Base-by-base conservation (phyloP, 1,140 invertebrate genomes). In the Drosophila nikananu region DNA sequence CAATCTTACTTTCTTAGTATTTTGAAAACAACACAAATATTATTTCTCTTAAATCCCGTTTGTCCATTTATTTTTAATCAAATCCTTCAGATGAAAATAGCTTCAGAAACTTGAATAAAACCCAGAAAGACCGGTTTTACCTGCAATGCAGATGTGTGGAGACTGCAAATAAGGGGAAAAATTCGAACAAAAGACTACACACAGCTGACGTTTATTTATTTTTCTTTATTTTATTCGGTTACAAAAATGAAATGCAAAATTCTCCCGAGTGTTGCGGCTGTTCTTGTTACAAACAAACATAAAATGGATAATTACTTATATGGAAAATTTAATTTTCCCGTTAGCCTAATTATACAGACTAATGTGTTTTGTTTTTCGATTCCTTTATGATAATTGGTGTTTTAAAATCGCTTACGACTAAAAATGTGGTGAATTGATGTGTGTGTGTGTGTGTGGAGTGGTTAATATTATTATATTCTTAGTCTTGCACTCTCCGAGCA, bases 401-500 rank as follows among this genome's bases (percentile, higher is more conserved):
- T 74, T 55, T 57, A 86, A 57, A 82, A 79, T 71, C 42, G 27
- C 75, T 82, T 86, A 83, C 13, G 44, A 32, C 83, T 86, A 78
- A 30, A 23, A 55, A 76, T 80, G 67, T 63, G 67, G 63, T 74
- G 74, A 62, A 68, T 54, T 35, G 52, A 62, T 35, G 32, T 35
- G 35, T 61, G 63, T 75, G 27, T 41, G 39, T 66, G 42, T 71
- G 66, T 67, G 25, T 49, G 17, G 61, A 48, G 35, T 66, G 41
- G 30, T 52, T 77, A 73, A 61, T 74, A 73, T 39, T 49, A 55
- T 70, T 75, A 46, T 70, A 35, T 63, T 74, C 44, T 71, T 74
- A 90, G 84, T 83, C 84, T 89, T 89, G 73, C 64, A 67, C 77
- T 81, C 77, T 87, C 83, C 80, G 81, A 80, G 51, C 65, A 80